phyloP scores from a whole-genome alignment of 1,140 invertebrate species.

The Ditylenchus dipsaci region DNA sequence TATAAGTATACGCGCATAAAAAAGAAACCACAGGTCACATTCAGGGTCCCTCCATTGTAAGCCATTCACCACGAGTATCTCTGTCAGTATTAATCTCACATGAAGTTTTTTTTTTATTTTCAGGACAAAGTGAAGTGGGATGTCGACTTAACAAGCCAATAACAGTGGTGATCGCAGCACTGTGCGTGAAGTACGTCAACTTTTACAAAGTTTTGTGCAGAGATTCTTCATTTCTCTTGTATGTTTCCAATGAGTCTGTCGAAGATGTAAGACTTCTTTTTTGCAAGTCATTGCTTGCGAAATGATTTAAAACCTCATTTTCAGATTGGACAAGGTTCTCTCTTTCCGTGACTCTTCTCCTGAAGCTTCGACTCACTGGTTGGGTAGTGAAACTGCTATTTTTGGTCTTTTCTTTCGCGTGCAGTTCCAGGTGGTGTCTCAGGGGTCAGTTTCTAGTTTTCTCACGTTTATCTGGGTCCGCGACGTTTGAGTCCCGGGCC shows the following conservation, averaged over 20 bases:
- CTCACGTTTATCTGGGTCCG: neutral
- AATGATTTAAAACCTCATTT: neutral
- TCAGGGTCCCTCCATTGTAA: no score
- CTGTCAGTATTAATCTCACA: neutral
- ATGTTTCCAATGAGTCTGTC: neutral
- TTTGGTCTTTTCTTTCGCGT: conserved; percentile 1
- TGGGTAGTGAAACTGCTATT: neutral
- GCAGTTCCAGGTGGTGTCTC: neutral
- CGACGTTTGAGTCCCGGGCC: no score
- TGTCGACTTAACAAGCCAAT: neutral
- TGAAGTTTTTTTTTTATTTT: neutral
- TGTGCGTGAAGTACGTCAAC: neutral
- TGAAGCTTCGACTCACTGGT: neutral
- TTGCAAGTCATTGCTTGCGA: neutral
- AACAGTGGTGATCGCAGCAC: neutral
- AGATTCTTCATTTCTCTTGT: neutral
- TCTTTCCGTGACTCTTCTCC: neutral
- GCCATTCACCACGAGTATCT: neutral
- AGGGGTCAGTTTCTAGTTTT: neutral
- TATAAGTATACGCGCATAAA: no score
- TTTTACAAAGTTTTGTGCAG: neutral
- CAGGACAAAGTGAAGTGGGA: conserved; percentile 2
- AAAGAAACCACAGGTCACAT: no score
- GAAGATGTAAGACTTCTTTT: neutral
- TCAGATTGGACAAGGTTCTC: neutral